These are phyloP conservation scores for Anthophora plumipes DNA, from an alignment of 2,888 invertebrate genomes.

Conservation along the genomic window DNA sequence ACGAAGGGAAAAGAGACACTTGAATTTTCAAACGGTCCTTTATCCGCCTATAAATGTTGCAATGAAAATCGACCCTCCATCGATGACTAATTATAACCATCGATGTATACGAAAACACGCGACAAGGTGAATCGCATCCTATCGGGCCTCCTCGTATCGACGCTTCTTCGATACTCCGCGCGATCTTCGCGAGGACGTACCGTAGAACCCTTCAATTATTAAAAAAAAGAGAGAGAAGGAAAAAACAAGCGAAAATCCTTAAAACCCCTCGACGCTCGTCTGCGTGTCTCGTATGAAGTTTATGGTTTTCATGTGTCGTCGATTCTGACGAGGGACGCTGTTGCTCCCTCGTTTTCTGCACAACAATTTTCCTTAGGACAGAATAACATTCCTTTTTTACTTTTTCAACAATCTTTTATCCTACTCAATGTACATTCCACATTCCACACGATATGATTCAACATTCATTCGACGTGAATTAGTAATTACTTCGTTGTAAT, in stretches of 20 bases:
- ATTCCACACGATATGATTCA: too few species aligned
- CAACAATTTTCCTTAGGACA: background rate
- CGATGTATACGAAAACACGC: constrained; percentile 59
- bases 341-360: background rate
- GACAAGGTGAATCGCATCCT: constrained; percentile 20
- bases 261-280: constrained; percentile 12
- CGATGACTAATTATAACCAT: constrained; percentile 72
- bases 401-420: background rate
- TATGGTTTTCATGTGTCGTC: background rate
- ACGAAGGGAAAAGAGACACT: constrained; percentile 64
- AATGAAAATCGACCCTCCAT: constrained; percentile 64
- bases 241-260: constrained; percentile 11
- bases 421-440: background rate
- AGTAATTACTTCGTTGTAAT: too few species aligned
- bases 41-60: constrained; percentile 64
- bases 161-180: constrained; percentile 39
- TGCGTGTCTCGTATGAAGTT: background rate
- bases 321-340: background rate
- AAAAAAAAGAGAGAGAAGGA: constrained; percentile 1
- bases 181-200: constrained; percentile 9
- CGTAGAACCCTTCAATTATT: constrained; percentile 50
- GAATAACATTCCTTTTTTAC: background rate
- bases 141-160: constrained; percentile 31
- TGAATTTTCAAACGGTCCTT: constrained; percentile 73
- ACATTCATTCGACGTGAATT: background rate